phyloP scores from a whole-genome alignment of 2,888 invertebrate species.

The Drosophila fungiperda region DNA sequence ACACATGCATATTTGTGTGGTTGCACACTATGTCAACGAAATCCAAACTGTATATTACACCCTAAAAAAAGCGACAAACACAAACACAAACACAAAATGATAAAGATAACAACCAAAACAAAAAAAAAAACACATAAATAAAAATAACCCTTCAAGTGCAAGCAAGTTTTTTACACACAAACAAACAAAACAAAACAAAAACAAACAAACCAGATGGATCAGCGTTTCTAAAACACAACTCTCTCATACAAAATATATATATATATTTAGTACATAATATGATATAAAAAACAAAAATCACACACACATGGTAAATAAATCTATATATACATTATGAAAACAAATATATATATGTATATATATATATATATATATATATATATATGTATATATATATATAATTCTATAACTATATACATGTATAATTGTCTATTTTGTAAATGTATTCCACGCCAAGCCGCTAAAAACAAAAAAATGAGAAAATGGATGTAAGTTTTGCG shows the following conservation, averaged over 20 bases:
- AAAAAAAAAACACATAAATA: conserved; percentile 37
- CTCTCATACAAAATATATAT: conserved; percentile 43
- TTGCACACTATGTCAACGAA: conserved; percentile 33
- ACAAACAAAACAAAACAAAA: conserved; percentile 28
- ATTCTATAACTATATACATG: conserved; percentile 33
- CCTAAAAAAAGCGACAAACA: conserved; percentile 6
- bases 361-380: conserved; percentile 35
- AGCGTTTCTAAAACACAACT: conserved; percentile 67
- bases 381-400: conserved; percentile 29
- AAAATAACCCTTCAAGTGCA: conserved; percentile 50
- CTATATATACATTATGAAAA: conserved; percentile 50
- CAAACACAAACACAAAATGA: neutral
- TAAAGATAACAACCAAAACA: conserved; percentile 42
- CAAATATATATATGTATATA: conserved; percentile 11
- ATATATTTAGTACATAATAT: conserved; percentile 29
- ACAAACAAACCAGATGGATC: conserved; percentile 55
- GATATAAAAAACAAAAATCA: conserved; percentile 5
- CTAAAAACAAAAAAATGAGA: neutral
- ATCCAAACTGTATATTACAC: conserved; percentile 61
- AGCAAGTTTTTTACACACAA: conserved; percentile 57
- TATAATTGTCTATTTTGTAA: conserved; percentile 65
- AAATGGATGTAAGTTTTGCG: conserved; percentile 16
- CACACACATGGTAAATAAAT: conserved; percentile 37
- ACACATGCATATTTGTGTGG: conserved; percentile 22
- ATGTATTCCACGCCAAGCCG: conserved; percentile 48